Base-by-base conservation (phyloP, 1,140 invertebrate species). In the Aphis craccivora region DNA sequence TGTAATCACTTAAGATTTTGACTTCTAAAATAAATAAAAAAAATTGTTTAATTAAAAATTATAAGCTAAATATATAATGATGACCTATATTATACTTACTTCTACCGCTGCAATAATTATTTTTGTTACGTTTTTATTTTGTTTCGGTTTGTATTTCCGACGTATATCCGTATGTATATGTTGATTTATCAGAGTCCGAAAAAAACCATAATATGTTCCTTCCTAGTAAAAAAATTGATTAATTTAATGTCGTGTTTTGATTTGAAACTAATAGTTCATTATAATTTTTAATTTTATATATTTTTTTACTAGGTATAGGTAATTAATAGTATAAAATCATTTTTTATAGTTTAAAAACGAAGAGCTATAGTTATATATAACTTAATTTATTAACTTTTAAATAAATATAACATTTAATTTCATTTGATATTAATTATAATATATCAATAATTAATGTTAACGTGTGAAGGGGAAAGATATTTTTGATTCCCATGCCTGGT, bases 71-170 rank as follows among this genome's bases (percentile, higher is more conserved):
- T 48, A 51, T 90, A 30, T 60, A 40, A 90, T 37, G 89, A 90
- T 90, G 89, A 90, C 89, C 89, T 90, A 90, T 90, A 53, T 22
- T 90, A 90, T 18, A 90, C 35, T 37, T 23, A 30, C 8, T 90
- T 18, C 35, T 53, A 90, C 25, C 35, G 9, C 60, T 40, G 48
- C 53, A 90, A 90, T 90, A 67, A 90, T 90, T 55, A 67, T 40
- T 90, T 90, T 43, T 90, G 37, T 90, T 60, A 40, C 53, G 88
- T 90, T 40, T 90, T 60, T 55, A 23, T 40, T 55, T 60, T 43
- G 37, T 37, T 25, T 2, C 2, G 23, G 14, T 67, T 60, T 60
- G 14, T 90, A 90, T 90, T 90, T 55, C 35, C 51, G 88, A 90
- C 88, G 5, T n/a, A n/a, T 87, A 48, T 20, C 43, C 25, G 45